Evolutionary conservation across 2,888 invertebrate species (phyloP).

Genomic region (Drosophila subsilvestris): DNA sequence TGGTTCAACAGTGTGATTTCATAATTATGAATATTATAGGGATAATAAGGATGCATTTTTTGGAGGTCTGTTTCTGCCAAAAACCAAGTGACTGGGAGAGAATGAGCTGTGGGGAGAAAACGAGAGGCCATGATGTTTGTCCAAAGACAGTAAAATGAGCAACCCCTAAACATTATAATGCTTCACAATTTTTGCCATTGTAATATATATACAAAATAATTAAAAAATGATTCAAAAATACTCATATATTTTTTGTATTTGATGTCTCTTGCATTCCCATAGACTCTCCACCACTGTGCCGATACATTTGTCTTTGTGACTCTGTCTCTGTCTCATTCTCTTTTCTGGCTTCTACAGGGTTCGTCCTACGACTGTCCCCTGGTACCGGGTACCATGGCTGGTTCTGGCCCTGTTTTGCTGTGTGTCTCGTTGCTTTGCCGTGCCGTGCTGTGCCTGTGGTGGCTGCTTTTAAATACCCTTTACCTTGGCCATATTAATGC

Average conservation of each 20-base stretch:
- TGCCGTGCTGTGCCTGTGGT: constrained; percentile 50
- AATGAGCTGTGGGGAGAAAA: too few species aligned
- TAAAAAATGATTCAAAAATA: too few species aligned
- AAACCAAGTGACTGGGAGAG: too few species aligned
- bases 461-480: constrained; percentile 76
- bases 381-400: constrained; percentile 13
- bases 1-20: constrained; percentile 20
- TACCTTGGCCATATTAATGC: constrained; percentile 79
- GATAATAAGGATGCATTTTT: background rate
- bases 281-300: constrained; percentile 27
- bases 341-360: constrained; percentile 17
- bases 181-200: too few species aligned
- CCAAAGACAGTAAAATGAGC: too few species aligned
- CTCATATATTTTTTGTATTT: too few species aligned
- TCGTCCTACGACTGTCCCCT: constrained; percentile 3
- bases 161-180: too few species aligned
- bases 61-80: background rate
- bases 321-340: constrained; percentile 47
- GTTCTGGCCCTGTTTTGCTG: constrained; percentile 35
- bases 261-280: too few species aligned
- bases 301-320: constrained; percentile 58
- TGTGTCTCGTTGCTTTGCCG: constrained; percentile 28
- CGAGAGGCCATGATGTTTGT: too few species aligned
- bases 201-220: too few species aligned
- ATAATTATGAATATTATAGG: background rate